Evolutionary conservation across 2,113 vertebrate genomes (phyloP).

Genomic region (Lepisosteus oculatus): DNA sequence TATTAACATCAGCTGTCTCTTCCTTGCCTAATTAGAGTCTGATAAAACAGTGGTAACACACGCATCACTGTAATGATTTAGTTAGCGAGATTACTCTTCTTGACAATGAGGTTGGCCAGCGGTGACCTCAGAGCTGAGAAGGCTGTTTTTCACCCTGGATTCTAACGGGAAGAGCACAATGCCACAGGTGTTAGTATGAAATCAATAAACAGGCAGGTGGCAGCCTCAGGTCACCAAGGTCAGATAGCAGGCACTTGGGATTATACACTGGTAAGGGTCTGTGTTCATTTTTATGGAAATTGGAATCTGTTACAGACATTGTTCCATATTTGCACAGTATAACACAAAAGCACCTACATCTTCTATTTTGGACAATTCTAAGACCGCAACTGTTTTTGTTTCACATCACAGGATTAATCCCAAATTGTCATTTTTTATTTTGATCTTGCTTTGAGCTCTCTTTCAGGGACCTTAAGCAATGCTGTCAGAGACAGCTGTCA

Average conservation of each 20-base stretch:
- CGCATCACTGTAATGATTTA: conserved; percentile 68
- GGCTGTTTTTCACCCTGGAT: conserved; percentile 38
- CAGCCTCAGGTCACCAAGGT: conserved; percentile 47
- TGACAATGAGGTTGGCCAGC: conserved; percentile 62
- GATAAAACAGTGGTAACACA: conserved; percentile 65
- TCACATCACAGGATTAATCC: too few species aligned
- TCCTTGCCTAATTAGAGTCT: conserved; percentile 63
- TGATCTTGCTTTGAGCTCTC: too few species aligned
- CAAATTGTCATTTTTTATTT: too few species aligned
- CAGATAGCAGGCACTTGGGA: conserved; percentile 62
- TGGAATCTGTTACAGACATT: neutral
- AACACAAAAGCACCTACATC: too few species aligned
- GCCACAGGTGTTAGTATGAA: conserved; percentile 70
- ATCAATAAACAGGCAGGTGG: conserved; percentile 67
- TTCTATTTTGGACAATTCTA: too few species aligned
- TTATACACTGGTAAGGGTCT: conserved; percentile 55
- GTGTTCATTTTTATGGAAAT: neutral
- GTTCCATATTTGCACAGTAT: neutral
- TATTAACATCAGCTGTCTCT: conserved; percentile 48
- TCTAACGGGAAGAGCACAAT: conserved; percentile 55
- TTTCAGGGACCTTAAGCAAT: too few species aligned
- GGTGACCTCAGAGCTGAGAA: conserved; percentile 58
- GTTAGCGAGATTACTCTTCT: conserved; percentile 67
- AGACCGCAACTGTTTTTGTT: too few species aligned
- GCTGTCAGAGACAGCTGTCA: too few species aligned